These are phyloP conservation scores for Drosophila paramelanica DNA, from an alignment of 2,888 invertebrate genomes.

Conservation along the genomic window DNA sequence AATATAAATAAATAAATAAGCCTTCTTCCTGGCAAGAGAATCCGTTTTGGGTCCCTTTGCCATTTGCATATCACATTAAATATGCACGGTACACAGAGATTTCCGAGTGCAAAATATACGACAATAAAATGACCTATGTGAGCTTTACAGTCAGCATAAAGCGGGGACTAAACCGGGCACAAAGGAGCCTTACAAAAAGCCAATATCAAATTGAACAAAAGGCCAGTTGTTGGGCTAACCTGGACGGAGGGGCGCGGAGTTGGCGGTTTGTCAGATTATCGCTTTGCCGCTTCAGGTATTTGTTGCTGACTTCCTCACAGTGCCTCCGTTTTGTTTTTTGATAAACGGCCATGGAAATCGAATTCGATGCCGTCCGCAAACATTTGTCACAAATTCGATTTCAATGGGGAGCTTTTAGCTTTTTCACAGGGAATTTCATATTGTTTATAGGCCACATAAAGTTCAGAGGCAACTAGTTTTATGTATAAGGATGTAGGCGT, in stretches of 20 bases:
- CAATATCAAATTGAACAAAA: slow-evolving; percentile 63
- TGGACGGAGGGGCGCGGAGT: background rate
- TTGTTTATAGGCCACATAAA: slow-evolving; percentile 10
- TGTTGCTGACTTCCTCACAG: slow-evolving; percentile 29
- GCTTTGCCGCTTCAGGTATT: slow-evolving; percentile 65
- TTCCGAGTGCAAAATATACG: slow-evolving; percentile 42
- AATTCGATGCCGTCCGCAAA: slow-evolving; percentile 52
- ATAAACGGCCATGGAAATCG: slow-evolving; percentile 74
- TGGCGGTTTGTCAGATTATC: slow-evolving; percentile 31
- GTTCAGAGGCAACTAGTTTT: background rate
- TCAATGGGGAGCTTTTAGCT: background rate
- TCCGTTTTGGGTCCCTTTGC: slow-evolving; percentile 38
- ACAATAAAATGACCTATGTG: slow-evolving; percentile 72
- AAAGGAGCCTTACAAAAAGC: slow-evolving; percentile 55
- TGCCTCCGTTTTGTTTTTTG: slow-evolving; percentile 63
- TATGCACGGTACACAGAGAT: slow-evolving; percentile 73
- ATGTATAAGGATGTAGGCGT: background rate
- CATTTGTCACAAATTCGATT: slow-evolving; percentile 70
- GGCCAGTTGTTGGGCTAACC: slow-evolving; percentile 1
- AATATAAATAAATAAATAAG: slow-evolving; percentile 70
- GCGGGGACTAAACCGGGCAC: slow-evolving; percentile 39
- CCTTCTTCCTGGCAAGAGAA: slow-evolving; percentile 53
- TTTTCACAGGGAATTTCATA: background rate
- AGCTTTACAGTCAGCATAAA: slow-evolving; percentile 65
- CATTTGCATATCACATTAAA: slow-evolving; percentile 80